These are phyloP conservation scores for Calonectris borealis DNA, from an alignment of 2,113 vertebrate genomes.

Conservation along the genomic window DNA sequence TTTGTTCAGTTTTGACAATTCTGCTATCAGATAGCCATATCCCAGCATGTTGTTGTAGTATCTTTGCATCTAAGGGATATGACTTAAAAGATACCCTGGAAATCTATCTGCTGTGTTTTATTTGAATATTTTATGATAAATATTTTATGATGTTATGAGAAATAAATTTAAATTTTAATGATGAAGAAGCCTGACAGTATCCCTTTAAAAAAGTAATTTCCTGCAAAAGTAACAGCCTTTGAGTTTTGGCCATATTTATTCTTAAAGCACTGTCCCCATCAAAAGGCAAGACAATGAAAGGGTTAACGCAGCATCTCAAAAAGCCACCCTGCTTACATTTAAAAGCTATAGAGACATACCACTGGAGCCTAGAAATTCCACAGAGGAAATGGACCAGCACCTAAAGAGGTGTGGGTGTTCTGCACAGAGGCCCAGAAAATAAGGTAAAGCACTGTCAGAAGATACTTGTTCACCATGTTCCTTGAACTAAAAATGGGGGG, in stretches of 20 bases:
- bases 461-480: conserved; percentile 71
- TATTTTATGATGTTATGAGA: background rate
- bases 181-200: conserved; percentile 14
- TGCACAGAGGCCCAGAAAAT: conserved; percentile 77
- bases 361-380: conserved; percentile 76
- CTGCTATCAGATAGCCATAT: background rate
- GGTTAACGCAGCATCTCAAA: conserved; percentile 68
- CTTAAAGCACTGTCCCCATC: background rate
- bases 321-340: conserved; percentile 67
- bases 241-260: background rate
- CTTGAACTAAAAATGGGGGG: conserved; percentile 70
- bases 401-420: conserved; percentile 72
- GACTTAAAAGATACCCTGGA: background rate
- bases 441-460: conserved; percentile 74
- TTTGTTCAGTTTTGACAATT: background rate
- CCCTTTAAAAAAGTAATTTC: background rate
- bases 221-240: background rate
- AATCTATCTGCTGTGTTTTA: background rate
- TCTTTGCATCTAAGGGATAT: background rate
- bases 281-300: conserved; percentile 72
- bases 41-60: background rate
- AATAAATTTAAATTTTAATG: background rate
- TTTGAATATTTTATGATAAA: background rate
- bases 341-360: conserved; percentile 74
- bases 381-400: conserved; percentile 74